Base-by-base conservation (phyloP, 2,888 invertebrate genomes). In the Sinopyrophorus schimmeli region DNA sequence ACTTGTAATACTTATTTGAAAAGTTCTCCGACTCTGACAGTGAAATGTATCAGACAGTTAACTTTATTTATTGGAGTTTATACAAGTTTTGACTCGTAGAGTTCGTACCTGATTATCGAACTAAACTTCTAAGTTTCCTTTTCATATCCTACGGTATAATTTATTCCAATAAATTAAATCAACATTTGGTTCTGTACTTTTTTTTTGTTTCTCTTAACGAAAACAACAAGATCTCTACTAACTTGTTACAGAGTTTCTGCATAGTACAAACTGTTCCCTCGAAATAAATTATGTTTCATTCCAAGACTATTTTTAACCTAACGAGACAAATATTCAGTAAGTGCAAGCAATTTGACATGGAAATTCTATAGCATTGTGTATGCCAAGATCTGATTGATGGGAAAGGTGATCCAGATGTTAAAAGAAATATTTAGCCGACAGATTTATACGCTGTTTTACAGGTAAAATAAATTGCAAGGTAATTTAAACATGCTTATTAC, bases 21-120 rank as follows among this genome's bases (percentile, higher is more conserved):
- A 60, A 58, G 55, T 60, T 58, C 41, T 41, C 15, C 30, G 42
- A 46, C 50, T 57, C 47, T 55, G 58, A 58, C 57, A 52, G 55
- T 48, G 50, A 58, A 60, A 60, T 55, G 57, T 60, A 58, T 57
- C 55, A 53, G 48, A 51, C 52, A 34, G 46, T 57, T 53, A 43
- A 54, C 43, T 58, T 58, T 60, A 56, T 55, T 58, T 58, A 57
- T 58, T 54, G 32, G 51, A 54, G 58, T 58, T 57, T 46, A 41
- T 35, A 44, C 18, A 43, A 58, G 55, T 58, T 50, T 52, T 55
- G 48, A 55, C 54, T 58, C 41, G 43, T 38, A 42, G 53, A 55
- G 37, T 40, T 30, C 38, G 41, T 51, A 47, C 51, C 41, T 47
- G 51, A 46, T 51, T 41, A 47, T 47, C 32, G 51, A 47, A 37